Base-by-base conservation (phyloP, 2,113 vertebrate genomes). In the Elaphurus davidianus region DNA sequence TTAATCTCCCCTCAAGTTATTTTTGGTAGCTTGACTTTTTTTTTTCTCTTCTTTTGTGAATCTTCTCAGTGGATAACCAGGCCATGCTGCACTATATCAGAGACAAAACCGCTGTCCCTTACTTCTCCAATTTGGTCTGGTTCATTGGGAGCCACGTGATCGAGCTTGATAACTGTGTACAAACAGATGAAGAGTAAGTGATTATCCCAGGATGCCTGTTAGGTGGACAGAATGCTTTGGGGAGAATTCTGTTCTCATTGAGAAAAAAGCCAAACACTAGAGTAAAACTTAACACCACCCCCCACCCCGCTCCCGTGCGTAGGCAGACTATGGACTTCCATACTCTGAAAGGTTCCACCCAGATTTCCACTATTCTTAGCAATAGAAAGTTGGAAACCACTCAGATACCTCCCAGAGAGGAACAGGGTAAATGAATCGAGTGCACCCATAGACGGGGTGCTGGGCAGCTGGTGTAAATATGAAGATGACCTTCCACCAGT, bases 101-200 rank as follows among this genome's bases (percentile, higher is more conserved):
- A 95, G 99, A 99, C 98, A 99, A 99, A 99, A 99, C 99, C 0
- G 99, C 99, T 0, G 99, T 99, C 54, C 99, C 99, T 1, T 99
- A 99, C 98, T 99, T 99, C 99, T 99, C 99, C 98, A 99, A 99
- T 98, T 98, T 99, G 79, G 99, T 99, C 90, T 99, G 99, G 99
- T 99, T 99, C 98, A 99, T 99, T 62, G 99, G 99, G 90, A 99
- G 99, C 98, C 99, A 99, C 0, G 99, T 99, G 97, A 99, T 99
- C 36, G 99, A 99, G 86, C 99, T 99, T 98, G 99, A 99, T 98
- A 99, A 99, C 99, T 99, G 99, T 79, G 99, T 99, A 96, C 99
- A 99, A 98, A 99, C 99, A 0, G 99, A 99, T 83, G 99, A 99
- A 99, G 99, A 99, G 99, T 99, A 99, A 99, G 99, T 96, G 96